Percentiles rank a stretch among this genome's conserved stretches.
Conservation (phyloP, 2,797 vertebrate species). For the Micromesistius poutassou region DNA sequence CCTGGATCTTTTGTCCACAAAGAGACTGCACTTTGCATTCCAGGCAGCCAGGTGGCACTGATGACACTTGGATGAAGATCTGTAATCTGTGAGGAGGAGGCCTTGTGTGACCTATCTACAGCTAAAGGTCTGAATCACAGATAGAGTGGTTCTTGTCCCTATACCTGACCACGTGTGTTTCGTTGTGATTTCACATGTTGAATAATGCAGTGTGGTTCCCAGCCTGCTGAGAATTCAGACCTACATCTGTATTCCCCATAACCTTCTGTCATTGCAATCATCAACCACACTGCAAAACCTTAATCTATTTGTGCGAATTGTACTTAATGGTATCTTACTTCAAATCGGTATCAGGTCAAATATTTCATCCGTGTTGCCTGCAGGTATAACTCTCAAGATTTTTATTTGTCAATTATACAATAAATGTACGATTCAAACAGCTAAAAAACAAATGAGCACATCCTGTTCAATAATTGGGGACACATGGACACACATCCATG, state of each 20-base stretch:
- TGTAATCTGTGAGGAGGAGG: background rate
- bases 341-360: background rate
- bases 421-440: background rate
- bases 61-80: background rate
- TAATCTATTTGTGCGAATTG: background rate
- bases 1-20: too few species aligned
- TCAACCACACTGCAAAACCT: background rate
- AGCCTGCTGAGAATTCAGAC: background rate
- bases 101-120: background rate
- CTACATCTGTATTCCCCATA: background rate
- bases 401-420: background rate
- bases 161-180: background rate
- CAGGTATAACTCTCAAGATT: background rate
- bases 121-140: background rate
- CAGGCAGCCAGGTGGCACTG: background rate
- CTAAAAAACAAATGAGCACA: background rate
- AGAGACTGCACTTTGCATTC: background rate
- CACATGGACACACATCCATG: background rate
- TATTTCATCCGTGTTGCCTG: background rate
- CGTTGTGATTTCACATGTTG: background rate
- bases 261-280: background rate
- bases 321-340: background rate
- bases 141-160: too few species aligned
- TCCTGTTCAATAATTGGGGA: constrained; percentile 1
- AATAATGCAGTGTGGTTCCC: too few species aligned